These are phyloP conservation scores for Piscicola geometra DNA, from an alignment of 2,888 invertebrate species.

Conservation along the genomic window DNA sequence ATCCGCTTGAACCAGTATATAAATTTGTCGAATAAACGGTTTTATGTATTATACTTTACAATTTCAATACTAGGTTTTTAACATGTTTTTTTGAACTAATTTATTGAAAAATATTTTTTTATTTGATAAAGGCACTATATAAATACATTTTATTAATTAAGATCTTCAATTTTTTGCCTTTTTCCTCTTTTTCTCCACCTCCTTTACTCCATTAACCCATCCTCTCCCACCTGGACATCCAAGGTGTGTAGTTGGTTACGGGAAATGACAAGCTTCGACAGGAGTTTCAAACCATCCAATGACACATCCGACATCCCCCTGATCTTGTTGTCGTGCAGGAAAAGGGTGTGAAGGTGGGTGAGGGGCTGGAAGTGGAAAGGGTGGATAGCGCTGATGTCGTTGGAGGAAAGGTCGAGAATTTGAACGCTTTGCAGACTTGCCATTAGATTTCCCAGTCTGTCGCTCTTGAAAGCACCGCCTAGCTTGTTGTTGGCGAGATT, in stretches of 20 bases:
- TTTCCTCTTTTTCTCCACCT: too few species aligned
- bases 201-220: background rate
- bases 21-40: too few species aligned
- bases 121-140: too few species aligned
- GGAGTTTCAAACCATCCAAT: conserved; percentile 35
- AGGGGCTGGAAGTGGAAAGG: conserved; percentile 30
- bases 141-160: too few species aligned
- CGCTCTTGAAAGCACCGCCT: conserved; percentile 30
- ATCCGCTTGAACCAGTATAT: too few species aligned
- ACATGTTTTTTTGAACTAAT: too few species aligned
- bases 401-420: conserved; percentile 37
- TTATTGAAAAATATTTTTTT: background rate
- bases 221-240: conserved; percentile 33
- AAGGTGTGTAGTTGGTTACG: conserved; percentile 40
- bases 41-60: too few species aligned
- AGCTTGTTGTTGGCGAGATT: conserved; percentile 36
- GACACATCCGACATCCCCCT: conserved; percentile 34
- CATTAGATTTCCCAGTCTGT: conserved; percentile 33
- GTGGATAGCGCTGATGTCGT: conserved; percentile 32
- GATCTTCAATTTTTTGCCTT: background rate
- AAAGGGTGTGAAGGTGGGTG: conserved; percentile 42
- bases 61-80: too few species aligned
- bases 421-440: conserved; percentile 36
- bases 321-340: conserved; percentile 40
- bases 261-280: conserved; percentile 41